Conservation (phyloP, 2,888 invertebrate species). For the Zonitis immaculata region DNA sequence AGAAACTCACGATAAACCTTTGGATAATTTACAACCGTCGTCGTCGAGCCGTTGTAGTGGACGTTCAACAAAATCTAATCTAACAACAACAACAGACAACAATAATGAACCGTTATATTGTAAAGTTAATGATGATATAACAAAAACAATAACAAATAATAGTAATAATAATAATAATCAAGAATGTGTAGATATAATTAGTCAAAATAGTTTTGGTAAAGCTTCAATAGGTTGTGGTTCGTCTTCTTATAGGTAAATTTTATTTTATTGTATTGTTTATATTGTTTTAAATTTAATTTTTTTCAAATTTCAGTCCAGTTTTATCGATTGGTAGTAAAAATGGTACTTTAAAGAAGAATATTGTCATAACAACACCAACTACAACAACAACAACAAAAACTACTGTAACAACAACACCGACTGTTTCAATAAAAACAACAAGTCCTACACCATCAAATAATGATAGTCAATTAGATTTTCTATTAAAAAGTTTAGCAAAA, state of each 20-base stretch:
- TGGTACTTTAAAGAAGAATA: constrained; percentile 42
- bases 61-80: constrained; percentile 53
- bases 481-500: constrained; percentile 72
- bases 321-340: constrained; percentile 47
- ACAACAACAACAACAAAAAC: constrained; percentile 21
- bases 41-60: constrained; percentile 57
- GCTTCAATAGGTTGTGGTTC: constrained; percentile 45
- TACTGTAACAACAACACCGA: constrained; percentile 24
- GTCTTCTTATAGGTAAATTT: constrained; percentile 49
- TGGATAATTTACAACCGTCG: constrained; percentile 28
- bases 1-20: constrained; percentile 16
- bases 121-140: constrained; percentile 42
- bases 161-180: constrained; percentile 36
- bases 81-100: constrained; percentile 47
- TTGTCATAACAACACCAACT: constrained; percentile 28
- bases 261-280: too few species aligned
- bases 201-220: constrained; percentile 42
- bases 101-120: constrained; percentile 42
- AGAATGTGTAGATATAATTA: constrained; percentile 37
- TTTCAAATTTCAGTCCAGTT: constrained; percentile 47
- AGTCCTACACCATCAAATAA: constrained; percentile 41
- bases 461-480: constrained; percentile 62
- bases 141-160: constrained; percentile 21
- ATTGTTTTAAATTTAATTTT: too few species aligned
- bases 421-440: constrained; percentile 19